Conservation (phyloP, 2,113 vertebrate genomes). For the Fukomys damarensis region DNA sequence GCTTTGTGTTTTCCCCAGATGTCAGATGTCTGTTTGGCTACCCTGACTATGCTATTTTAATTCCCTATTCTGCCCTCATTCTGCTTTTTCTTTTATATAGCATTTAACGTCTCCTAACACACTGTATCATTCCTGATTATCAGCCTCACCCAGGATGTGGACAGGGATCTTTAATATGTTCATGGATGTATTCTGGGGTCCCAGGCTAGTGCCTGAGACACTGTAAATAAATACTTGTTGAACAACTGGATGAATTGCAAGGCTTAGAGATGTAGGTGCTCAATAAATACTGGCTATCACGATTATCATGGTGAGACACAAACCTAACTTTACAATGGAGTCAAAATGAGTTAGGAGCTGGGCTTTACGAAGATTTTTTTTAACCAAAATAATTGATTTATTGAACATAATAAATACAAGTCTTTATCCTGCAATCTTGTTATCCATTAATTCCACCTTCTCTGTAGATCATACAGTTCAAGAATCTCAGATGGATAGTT, state of each 20-base stretch:
- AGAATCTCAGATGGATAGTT: no score
- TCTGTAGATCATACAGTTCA: no score
- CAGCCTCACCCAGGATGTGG: neutral
- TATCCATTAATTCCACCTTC: no score
- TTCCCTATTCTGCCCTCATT: neutral
- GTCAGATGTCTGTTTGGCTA: neutral
- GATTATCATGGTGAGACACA: neutral
- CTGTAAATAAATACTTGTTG: neutral
- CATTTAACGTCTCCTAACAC: neutral
- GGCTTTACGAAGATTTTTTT: neutral
- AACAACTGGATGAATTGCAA: slow-evolving; percentile 1
- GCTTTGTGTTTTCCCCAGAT: neutral
- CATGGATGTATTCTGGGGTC: neutral
- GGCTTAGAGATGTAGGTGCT: neutral
- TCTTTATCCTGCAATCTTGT: no score
- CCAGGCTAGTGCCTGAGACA: neutral
- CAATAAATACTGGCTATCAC: neutral
- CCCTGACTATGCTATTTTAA: neutral
- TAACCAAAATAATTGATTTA: no score
- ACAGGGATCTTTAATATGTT: slow-evolving; percentile 41
- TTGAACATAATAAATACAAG: no score
- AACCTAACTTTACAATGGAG: slow-evolving; percentile 29
- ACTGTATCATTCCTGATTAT: neutral
- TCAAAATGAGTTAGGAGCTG: neutral
- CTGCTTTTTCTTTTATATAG: neutral